phyloP scores from a whole-genome alignment of 2,888 invertebrate species.

The Conus canariensis region DNA sequence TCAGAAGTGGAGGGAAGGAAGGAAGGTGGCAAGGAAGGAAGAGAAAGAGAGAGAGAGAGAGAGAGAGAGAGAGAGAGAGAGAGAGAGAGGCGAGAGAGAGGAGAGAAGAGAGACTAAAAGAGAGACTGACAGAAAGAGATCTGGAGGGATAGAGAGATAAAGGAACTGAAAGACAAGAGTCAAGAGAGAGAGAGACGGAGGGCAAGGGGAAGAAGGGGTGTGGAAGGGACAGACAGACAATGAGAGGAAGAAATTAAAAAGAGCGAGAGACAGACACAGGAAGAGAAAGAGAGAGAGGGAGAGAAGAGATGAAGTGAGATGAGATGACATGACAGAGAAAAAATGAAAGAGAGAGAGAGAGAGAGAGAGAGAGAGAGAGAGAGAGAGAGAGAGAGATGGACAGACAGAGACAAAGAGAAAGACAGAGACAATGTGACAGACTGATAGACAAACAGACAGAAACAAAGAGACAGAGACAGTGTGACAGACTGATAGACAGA shows the following conservation, averaged over 20 bases:
- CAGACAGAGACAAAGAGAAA: background rate
- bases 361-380: background rate
- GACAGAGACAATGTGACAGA: background rate
- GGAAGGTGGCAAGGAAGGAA: background rate
- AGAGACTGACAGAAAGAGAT: background rate
- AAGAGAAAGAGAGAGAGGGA: background rate
- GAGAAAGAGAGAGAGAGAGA: conserved; percentile 17
- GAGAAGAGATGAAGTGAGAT: background rate
- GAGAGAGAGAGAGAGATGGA: background rate
- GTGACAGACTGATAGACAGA: background rate
- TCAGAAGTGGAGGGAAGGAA: background rate
- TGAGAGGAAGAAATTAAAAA: background rate
- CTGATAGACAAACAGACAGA: background rate
- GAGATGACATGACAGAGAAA: background rate
- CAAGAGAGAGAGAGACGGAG: background rate
- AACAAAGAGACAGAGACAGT: background rate
- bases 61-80: background rate
- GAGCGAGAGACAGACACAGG: background rate
- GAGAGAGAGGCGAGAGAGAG: background rate
- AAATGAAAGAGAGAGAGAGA: background rate
- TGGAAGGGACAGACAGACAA: background rate
- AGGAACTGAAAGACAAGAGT: background rate
- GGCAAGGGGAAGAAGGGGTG: background rate
- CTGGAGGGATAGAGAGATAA: background rate
- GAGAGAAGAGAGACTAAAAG: background rate